These are phyloP conservation scores for Lasioglossum villosulum DNA, from an alignment of 2,888 invertebrate species.

Conservation along the genomic window DNA sequence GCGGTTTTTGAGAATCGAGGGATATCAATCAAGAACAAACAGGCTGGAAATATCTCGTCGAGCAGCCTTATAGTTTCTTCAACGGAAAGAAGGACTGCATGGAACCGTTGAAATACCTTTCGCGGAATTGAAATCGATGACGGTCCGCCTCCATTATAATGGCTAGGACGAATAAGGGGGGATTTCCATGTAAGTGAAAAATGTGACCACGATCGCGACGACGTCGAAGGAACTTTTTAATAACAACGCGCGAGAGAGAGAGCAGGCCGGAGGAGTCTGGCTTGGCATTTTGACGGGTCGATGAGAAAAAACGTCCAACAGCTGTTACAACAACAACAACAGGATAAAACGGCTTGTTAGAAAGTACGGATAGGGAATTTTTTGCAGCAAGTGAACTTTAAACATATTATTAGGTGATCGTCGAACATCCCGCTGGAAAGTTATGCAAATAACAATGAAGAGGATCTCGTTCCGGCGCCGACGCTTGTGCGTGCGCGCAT, in stretches of 20 bases:
- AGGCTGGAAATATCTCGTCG: constrained; percentile 1
- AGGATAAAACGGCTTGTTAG: constrained; percentile 59
- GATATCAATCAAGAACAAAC: background rate
- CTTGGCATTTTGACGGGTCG: constrained; percentile 35
- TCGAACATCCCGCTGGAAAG: constrained; percentile 36
- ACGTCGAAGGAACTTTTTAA: constrained; percentile 26
- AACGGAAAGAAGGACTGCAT: constrained; percentile 53
- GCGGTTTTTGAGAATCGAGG: background rate
- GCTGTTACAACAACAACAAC: constrained; percentile 27
- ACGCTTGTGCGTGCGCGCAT: constrained; percentile 8
- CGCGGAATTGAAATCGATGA: constrained; percentile 67
- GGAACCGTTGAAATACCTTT: constrained; percentile 55
- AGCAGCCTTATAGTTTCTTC: constrained; percentile 35
- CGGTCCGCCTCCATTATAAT: constrained; percentile 44
- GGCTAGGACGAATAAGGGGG: constrained; percentile 21
- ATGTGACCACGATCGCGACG: constrained; percentile 26
- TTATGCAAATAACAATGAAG: constrained; percentile 45
- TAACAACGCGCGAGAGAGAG: constrained; percentile 31
- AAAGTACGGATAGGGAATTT: constrained; percentile 45
- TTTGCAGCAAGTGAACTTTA: constrained; percentile 47
- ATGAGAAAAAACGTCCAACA: constrained; percentile 14
- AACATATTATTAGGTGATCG: constrained; percentile 47
- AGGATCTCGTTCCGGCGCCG: constrained; percentile 2
- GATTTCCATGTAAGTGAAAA: constrained; percentile 30
- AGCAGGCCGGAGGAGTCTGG: constrained; percentile 13